These are phyloP conservation scores for Labeo calbasu DNA, from an alignment of 2,797 vertebrate species.

Conservation along the genomic window DNA sequence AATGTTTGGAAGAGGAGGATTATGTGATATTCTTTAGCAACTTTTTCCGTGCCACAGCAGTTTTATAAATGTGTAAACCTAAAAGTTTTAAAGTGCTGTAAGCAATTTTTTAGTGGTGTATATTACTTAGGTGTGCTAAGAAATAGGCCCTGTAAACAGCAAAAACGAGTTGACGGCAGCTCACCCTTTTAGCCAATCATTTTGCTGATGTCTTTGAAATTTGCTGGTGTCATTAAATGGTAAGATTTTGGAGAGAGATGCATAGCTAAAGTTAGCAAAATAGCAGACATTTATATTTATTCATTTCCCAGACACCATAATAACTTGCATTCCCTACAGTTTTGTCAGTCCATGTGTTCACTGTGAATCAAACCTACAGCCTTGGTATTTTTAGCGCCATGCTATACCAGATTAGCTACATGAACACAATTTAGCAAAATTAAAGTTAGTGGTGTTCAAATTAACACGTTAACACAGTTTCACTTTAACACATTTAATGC, in stretches of 20 bases:
- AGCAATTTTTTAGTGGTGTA: neutral
- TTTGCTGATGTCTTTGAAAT: neutral
- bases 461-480: too few species aligned
- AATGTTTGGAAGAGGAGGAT: neutral
- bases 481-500: too few species aligned
- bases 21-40: constrained; percentile 21
- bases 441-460: too few species aligned
- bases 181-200: neutral
- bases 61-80: constrained; percentile 8
- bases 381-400: neutral
- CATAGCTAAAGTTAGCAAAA: neutral
- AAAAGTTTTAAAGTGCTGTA: constrained; percentile 1
- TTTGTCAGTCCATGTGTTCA: neutral
- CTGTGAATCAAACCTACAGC: neutral
- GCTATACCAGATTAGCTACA: neutral
- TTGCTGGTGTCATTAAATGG: neutral
- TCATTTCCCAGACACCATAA: neutral
- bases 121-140: neutral
- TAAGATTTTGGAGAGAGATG: neutral
- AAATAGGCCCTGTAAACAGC: neutral
- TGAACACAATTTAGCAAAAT: too few species aligned
- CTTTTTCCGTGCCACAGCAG: neutral
- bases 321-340: neutral
- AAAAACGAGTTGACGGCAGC: neutral
- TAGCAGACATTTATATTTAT: neutral